A percentile compares a stretch with the other conserved stretches of the same genome.
Evolutionary conservation across 2,113 vertebrate species (phyloP).

Genomic region (Gavialis gangeticus): DNA sequence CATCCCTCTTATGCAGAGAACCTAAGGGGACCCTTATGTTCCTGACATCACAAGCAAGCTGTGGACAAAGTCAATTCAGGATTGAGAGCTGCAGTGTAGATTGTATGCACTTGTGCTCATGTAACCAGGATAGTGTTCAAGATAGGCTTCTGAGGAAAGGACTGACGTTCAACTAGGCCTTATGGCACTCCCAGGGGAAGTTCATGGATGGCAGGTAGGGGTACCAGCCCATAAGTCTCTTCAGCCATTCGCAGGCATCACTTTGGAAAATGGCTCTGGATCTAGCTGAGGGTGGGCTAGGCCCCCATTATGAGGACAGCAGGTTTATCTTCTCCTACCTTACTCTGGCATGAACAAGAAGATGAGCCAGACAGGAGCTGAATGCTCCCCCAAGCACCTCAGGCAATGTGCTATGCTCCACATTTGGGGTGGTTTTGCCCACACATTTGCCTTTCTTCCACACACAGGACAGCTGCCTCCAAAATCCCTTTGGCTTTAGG

Average conservation of each 20-base stretch:
- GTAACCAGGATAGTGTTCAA: too few relatives aligned
- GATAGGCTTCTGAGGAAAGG: too few relatives aligned
- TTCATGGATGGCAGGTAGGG: neutral
- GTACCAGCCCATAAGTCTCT: neutral
- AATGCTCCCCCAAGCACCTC: neutral
- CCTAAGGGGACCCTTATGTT: neutral
- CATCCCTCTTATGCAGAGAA: neutral
- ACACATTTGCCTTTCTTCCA: neutral
- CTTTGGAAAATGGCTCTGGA: neutral
- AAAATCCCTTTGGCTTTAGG: neutral
- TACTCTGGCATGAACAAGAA: neutral
- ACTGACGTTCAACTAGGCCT: neutral
- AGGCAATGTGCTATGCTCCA: neutral
- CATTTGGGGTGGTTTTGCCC: neutral
- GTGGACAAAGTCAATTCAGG: neutral
- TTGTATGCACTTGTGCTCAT: too few relatives aligned
- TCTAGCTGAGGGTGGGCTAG: too few relatives aligned
- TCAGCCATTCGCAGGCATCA: too few relatives aligned
- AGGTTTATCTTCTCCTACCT: neutral
- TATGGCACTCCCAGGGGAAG: neutral
- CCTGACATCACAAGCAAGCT: too few relatives aligned
- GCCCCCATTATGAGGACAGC: too few relatives aligned
- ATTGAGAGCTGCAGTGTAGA: too few relatives aligned
- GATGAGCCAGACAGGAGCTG: neutral
- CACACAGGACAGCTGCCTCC: neutral